These are phyloP conservation scores for Pterois miles DNA, from an alignment of 2,797 vertebrate species.

Conservation along the genomic window DNA sequence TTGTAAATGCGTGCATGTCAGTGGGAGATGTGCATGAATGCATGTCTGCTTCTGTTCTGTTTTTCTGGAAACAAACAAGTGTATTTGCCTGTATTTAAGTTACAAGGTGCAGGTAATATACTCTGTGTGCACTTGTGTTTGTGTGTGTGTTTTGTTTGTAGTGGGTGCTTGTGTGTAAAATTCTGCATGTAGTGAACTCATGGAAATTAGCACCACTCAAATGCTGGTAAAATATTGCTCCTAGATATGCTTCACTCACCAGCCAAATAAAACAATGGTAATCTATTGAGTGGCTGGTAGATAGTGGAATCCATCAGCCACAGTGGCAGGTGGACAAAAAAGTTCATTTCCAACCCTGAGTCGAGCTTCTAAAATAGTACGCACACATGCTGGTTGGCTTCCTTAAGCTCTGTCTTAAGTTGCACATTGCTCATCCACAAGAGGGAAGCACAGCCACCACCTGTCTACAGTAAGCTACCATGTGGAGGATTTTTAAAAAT, in stretches of 20 bases:
- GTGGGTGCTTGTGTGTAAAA: background rate
- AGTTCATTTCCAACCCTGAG: too few relatives aligned
- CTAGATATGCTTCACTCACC: too few relatives aligned
- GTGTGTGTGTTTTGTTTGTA: background rate
- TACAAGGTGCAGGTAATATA: background rate
- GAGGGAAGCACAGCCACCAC: slow-evolving; percentile 22
- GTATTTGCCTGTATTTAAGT: background rate
- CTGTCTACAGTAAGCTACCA: background rate
- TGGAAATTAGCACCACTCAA: too few relatives aligned
- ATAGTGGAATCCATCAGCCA: too few relatives aligned
- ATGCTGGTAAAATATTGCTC: too few relatives aligned
- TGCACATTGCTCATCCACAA: slow-evolving; percentile 22
- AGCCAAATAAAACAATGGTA: too few relatives aligned
- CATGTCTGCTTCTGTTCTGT: background rate
- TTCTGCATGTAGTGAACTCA: background rate
- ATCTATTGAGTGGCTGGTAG: too few relatives aligned
- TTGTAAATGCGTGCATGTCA: slow-evolving; percentile 1
- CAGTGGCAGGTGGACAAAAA: too few relatives aligned
- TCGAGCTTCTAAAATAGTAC: background rate
- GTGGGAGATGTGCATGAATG: background rate
- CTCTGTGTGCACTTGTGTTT: background rate
- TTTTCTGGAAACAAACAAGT: background rate
- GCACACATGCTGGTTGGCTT: background rate
- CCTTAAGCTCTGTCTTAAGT: background rate
- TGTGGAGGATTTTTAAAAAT: slow-evolving; percentile 12